A percentile compares a stretch with the other conserved stretches of the same genome.
phyloP scores from a whole-genome alignment of 2,888 invertebrate genomes.

The Ophraella communa region DNA sequence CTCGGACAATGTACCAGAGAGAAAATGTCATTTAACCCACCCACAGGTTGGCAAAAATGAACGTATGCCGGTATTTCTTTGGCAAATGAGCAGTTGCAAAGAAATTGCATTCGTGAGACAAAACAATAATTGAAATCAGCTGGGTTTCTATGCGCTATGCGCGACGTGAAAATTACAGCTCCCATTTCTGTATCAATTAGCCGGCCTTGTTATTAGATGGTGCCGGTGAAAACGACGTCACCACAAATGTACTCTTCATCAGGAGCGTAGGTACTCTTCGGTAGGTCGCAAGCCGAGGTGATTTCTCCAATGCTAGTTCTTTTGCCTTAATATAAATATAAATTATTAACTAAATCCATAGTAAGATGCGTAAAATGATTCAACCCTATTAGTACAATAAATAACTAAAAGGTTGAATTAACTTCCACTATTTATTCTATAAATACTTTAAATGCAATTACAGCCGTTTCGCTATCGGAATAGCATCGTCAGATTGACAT shows the following conservation, averaged over 20 bases:
- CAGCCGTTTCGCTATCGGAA: no score
- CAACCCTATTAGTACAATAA: no score
- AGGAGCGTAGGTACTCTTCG: no score
- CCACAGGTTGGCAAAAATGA: conserved; percentile 10
- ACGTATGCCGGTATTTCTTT: conserved; percentile 25
- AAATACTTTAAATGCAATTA: no score
- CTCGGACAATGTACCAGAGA: neutral
- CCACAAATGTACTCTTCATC: conserved; percentile 45
- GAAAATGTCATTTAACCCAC: conserved; percentile 20
- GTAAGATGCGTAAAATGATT: no score
- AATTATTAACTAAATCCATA: no score
- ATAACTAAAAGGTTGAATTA: no score
- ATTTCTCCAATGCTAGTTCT: no score
- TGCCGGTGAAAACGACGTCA: conserved; percentile 53
- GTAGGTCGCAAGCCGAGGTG: no score
- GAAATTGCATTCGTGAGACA: conserved; percentile 58
- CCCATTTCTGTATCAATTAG: conserved; percentile 60
- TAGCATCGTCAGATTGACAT: no score
- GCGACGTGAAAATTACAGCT: conserved; percentile 58
- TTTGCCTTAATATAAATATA: no score
- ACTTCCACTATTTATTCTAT: no score
- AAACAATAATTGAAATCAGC: conserved; percentile 57
- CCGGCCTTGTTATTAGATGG: conserved; percentile 58
- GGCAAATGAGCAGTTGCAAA: conserved; percentile 55
- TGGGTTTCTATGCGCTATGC: conserved; percentile 54